phyloP scores from a whole-genome alignment of 2,113 vertebrate genomes.

The Xerus inauris region DNA sequence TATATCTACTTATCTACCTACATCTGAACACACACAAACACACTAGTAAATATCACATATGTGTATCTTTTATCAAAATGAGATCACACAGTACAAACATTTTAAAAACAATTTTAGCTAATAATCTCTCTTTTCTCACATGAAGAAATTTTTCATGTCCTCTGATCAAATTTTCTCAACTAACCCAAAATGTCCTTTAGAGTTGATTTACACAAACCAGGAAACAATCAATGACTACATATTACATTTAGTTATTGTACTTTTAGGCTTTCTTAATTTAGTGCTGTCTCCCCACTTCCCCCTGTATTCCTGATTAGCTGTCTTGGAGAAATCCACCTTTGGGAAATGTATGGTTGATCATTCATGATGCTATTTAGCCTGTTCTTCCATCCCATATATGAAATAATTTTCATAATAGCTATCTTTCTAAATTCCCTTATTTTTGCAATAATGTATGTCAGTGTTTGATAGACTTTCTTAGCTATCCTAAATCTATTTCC shows the following conservation, averaged over 20 bases:
- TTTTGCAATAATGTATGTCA: neutral
- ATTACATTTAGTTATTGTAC: neutral
- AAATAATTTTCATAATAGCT: neutral
- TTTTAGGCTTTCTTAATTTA: neutral
- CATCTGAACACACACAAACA: neutral
- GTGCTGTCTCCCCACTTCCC: fast-evolving
- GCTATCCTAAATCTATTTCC: neutral
- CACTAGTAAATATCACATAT: neutral
- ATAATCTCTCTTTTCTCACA: neutral
- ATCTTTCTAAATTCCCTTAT: neutral
- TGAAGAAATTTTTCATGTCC: neutral
- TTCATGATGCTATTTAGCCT: neutral
- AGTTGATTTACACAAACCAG: neutral
- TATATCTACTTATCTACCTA: neutral
- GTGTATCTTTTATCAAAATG: neutral
- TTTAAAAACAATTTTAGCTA: neutral
- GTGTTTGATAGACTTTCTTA: neutral
- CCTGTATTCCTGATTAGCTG: neutral
- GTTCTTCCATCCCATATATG: neutral
- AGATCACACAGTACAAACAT: neutral
- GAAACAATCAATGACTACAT: neutral
- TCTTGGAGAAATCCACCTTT: neutral
- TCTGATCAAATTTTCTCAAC: neutral
- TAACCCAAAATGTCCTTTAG: neutral
- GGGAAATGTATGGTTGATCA: neutral